phyloP scores from a whole-genome alignment of 2,113 vertebrate species.

The Peromyscus californicus region DNA sequence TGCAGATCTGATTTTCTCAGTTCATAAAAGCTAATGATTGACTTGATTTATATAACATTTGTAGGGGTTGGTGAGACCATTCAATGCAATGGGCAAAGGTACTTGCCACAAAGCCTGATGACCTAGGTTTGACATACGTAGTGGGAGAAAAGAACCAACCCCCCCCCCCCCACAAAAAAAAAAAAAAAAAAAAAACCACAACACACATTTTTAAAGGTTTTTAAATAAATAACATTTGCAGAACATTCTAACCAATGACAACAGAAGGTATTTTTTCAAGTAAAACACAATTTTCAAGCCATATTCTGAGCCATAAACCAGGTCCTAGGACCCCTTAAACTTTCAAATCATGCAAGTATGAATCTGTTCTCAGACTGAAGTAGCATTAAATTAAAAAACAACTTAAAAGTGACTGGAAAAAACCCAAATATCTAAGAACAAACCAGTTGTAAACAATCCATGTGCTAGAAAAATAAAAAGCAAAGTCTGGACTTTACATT shows the following conservation, averaged over 20 bases:
- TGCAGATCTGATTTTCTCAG: background rate
- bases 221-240: background rate
- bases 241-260: background rate
- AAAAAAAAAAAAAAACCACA: too few relatives aligned
- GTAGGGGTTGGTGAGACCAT: background rate
- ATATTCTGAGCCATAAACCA: background rate
- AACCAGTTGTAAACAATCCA: background rate
- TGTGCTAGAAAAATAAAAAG: background rate
- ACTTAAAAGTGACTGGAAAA: background rate
- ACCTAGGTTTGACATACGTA: background rate
- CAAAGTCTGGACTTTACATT: background rate
- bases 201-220: background rate
- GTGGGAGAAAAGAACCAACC: background rate
- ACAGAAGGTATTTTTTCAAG: background rate
- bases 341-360: background rate
- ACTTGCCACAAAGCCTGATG: background rate
- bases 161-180: too few relatives aligned
- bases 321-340: background rate
- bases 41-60: slow-evolving; percentile 1
- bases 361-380: background rate
- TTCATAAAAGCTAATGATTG: background rate
- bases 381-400: background rate
- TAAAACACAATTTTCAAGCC: background rate
- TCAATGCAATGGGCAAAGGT: background rate
- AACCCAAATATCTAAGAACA: background rate